A percentile compares a stretch with the other conserved stretches of the same genome.
These are phyloP conservation scores for Phycodurus eques DNA, from an alignment of 2,113 vertebrate genomes.

Conservation along the genomic window DNA sequence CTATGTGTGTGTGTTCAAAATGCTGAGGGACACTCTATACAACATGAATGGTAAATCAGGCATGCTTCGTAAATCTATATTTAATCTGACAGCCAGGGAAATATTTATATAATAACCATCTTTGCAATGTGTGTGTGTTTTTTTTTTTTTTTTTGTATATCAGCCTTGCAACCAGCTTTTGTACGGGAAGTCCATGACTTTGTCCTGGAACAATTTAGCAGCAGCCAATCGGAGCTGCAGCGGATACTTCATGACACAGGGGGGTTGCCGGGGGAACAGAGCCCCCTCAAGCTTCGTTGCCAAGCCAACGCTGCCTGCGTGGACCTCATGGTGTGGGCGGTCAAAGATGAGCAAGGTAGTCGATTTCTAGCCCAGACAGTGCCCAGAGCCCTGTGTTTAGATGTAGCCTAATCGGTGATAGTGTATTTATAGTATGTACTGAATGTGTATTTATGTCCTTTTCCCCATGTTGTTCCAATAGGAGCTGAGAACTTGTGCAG, in stretches of 20 bases:
- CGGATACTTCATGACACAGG: conserved; percentile 87
- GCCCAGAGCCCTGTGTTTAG: conserved; percentile 2
- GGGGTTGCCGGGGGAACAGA: conserved; percentile 81
- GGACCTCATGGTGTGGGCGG: conserved; percentile 98
- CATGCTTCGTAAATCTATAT: background rate
- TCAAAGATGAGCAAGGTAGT: conserved; percentile 95
- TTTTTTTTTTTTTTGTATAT: background rate
- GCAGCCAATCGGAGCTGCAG: conserved; percentile 91
- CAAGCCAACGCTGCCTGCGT: conserved; percentile 96
- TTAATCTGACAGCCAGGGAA: background rate
- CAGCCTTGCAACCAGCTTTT: conserved; percentile 84
- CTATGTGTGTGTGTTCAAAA: conserved; percentile 94
- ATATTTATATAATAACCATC: background rate
- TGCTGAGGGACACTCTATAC: conserved; percentile 93
- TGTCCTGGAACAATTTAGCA: conserved; percentile 95
- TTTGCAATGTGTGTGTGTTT: too few relatives aligned
- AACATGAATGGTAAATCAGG: conserved; percentile 83
- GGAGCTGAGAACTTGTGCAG: conserved; percentile 94
- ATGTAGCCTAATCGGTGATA: background rate
- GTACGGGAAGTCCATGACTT: conserved; percentile 95
- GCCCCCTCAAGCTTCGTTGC: conserved; percentile 89
- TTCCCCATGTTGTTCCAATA: conserved; percentile 38
- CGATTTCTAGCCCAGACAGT: conserved; percentile 3
- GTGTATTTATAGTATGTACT: background rate
- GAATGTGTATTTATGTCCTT: background rate